Conservation (phyloP, 2,888 invertebrate genomes). For the Chironomus tentans region DNA sequence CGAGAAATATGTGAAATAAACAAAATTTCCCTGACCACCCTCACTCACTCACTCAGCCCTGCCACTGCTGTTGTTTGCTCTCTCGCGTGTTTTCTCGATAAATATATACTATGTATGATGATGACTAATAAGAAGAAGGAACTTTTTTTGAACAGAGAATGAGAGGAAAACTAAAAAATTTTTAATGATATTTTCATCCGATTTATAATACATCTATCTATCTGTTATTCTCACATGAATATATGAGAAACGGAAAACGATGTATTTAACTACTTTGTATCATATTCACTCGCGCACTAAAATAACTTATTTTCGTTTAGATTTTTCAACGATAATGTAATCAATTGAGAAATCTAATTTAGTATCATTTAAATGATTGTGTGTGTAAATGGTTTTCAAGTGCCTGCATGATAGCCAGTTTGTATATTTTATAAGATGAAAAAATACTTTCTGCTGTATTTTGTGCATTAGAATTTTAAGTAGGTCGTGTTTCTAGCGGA, state of each 20-base stretch:
- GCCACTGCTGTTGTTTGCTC: neutral
- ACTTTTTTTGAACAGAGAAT: neutral
- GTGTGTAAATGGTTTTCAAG: neutral
- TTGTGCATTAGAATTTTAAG: too few relatives aligned
- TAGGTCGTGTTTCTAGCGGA: too few relatives aligned
- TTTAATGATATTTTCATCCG: neutral
- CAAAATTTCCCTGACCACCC: conserved; percentile 19
- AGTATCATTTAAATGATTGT: conserved; percentile 16
- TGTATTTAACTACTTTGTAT: conserved; percentile 20
- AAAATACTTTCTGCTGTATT: too few relatives aligned
- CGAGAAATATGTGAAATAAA: conserved; percentile 6
- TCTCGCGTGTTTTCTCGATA: neutral
- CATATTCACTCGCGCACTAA: neutral
- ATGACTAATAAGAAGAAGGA: neutral
- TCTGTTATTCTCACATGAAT: neutral
- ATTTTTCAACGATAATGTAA: neutral
- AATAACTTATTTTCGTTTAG: neutral
- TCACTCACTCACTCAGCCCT: conserved; percentile 13
- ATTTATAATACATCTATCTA: neutral
- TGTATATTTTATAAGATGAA: too few relatives aligned
- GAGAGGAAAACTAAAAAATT: neutral
- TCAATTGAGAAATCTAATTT: conserved; percentile 9
- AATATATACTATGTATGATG: too few relatives aligned
- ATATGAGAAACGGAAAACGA: neutral
- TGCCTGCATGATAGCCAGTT: neutral